phyloP scores from a whole-genome alignment of 35 echinoderm and acorn worm genomes.

The Lytechinus variegatus region DNA sequence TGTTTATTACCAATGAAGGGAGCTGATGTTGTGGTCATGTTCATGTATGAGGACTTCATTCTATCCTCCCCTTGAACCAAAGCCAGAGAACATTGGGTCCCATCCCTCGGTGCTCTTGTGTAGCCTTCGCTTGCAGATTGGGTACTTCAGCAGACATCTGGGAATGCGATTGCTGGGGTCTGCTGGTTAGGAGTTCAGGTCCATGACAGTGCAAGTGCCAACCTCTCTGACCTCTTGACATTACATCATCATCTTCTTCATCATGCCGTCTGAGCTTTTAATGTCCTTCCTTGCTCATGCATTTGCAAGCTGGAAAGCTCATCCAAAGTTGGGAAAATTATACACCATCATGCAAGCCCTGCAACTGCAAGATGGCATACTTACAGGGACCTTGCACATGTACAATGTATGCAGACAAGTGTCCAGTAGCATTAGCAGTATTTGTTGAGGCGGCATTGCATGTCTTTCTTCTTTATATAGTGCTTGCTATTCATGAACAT shows the following conservation, averaged over 20 bases:
- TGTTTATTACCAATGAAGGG: not conserved
- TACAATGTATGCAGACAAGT: constrained; percentile 17
- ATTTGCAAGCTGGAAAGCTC: not conserved
- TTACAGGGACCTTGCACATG: not conserved
- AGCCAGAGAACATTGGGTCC: not conserved
- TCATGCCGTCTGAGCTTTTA: not conserved
- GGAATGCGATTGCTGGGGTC: not conserved
- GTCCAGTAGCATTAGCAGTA: not conserved
- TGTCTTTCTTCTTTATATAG: too few species aligned
- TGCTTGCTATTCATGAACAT: too few species aligned
- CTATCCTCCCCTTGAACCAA: constrained; percentile 5
- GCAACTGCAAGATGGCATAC: not conserved
- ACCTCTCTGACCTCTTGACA: constrained; percentile 23
- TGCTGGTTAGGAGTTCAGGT: not conserved
- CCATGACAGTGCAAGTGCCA: constrained; percentile 34
- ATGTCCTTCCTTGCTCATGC: not conserved
- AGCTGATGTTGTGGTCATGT: not conserved
- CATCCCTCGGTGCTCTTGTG: not conserved
- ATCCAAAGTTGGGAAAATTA: not conserved
- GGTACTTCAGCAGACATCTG: not conserved
- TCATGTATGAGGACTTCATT: not conserved
- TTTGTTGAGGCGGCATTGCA: not conserved
- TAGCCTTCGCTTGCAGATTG: not conserved
- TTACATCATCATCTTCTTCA: not conserved
- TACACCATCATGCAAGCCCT: not conserved